Evolutionary conservation across 2,888 invertebrate species (phyloP).

Genomic region (Pristionchus maxplancki): DNA sequence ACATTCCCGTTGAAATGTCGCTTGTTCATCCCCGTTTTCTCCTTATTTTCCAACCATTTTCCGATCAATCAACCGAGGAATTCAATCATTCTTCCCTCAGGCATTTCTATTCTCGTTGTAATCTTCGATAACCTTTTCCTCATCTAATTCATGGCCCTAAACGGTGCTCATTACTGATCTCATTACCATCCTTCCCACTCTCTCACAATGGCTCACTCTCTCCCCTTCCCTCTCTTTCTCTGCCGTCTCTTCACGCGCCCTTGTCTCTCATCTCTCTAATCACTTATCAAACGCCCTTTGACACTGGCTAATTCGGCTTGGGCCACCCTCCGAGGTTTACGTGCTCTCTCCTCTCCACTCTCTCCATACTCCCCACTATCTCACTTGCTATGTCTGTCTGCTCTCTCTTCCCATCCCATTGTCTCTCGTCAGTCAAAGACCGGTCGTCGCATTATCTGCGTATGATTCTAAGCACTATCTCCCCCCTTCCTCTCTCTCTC

Average conservation of each 20-base stretch:
- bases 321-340: background rate
- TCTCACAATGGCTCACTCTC: background rate
- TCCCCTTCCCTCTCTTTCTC: slow-evolving; percentile 9
- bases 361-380: background rate
- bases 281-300: slow-evolving; percentile 42
- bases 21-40: background rate
- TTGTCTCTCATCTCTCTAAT: slow-evolving; percentile 26
- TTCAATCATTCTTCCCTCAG: background rate
- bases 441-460: slow-evolving; percentile 46
- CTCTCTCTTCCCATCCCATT: background rate
- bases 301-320: slow-evolving; percentile 26
- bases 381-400: background rate
- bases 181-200: background rate
- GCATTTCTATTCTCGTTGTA: background rate
- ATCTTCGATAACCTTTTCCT: slow-evolving; percentile 4
- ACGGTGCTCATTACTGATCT: slow-evolving; percentile 24
- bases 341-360: background rate
- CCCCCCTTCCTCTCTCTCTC: background rate
- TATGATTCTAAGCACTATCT: slow-evolving; percentile 42
- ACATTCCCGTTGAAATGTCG: slow-evolving; percentile 1
- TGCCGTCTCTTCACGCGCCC: slow-evolving; percentile 26
- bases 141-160: slow-evolving; percentile 2
- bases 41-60: slow-evolving; percentile 17
- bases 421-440: slow-evolving; percentile 18
- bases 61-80: background rate